Conservation (phyloP, 2,113 vertebrate species). For the Halcyon malimbica region DNA sequence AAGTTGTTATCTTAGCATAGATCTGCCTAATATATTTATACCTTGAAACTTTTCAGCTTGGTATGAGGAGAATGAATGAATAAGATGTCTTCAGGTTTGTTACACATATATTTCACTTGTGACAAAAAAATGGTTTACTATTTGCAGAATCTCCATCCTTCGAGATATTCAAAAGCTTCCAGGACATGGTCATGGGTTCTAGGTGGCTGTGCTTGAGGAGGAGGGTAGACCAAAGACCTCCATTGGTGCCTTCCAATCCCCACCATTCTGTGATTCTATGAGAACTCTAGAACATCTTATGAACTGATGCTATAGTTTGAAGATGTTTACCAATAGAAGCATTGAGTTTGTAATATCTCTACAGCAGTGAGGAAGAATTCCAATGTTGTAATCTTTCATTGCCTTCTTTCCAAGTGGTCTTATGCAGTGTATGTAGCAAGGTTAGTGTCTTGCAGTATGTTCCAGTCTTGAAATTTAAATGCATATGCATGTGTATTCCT, state of each 20-base stretch:
- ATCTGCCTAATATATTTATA: not conserved
- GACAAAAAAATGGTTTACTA: not conserved
- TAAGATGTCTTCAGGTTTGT: not conserved
- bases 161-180: not conserved
- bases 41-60: not conserved
- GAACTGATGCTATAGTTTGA: not conserved
- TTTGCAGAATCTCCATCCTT: not conserved
- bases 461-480: not conserved
- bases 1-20: not conserved
- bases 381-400: not conserved
- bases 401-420: not conserved
- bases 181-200: not conserved
- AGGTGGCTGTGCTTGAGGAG: not conserved
- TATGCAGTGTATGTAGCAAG: rapidly evolving
- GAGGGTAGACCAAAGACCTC: not conserved
- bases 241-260: not conserved
- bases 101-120: not conserved
- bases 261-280: not conserved
- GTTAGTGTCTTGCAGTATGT: not conserved
- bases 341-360: not conserved
- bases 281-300: not conserved
- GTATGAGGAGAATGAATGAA: not conserved
- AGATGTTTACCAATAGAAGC: not conserved
- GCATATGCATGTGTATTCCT: not conserved
- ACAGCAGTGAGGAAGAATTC: not conserved